These are phyloP conservation scores for Achroia grisella DNA, from an alignment of 1,140 invertebrate genomes.

Conservation along the genomic window DNA sequence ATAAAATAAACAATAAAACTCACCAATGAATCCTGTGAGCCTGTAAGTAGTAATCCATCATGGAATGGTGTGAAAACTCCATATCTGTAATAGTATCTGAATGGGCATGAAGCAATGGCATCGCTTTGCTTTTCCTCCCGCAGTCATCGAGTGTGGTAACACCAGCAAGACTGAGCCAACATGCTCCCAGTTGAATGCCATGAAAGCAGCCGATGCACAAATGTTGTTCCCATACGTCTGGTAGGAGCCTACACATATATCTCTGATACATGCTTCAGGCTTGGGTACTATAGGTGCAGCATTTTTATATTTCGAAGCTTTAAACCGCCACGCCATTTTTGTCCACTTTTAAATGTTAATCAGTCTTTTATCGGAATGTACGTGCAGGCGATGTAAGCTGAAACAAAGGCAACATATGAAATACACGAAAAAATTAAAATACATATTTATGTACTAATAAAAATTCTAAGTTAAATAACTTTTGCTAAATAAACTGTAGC, in stretches of 20 bases:
- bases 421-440: no score
- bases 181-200: conserved; percentile 95
- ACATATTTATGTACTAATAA: no score
- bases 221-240: conserved; percentile 96
- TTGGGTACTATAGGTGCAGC: conserved; percentile 94
- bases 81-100: conserved; percentile 95
- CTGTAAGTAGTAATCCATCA: conserved; percentile 91
- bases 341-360: conserved; percentile 52
- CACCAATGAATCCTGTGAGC: conserved; percentile 92
- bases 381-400: conserved; percentile 18
- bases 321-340: conserved; percentile 94
- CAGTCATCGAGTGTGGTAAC: conserved; percentile 88
- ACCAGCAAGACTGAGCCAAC: conserved; percentile 89
- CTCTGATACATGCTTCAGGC: conserved; percentile 91
- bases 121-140: conserved; percentile 88
- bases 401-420: conserved; percentile 7
- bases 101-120: conserved; percentile 88
- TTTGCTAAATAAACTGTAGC: no score
- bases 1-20: conserved; percentile 25
- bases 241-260: conserved; percentile 91
- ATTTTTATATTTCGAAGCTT: conserved; percentile 98
- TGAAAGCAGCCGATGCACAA: conserved; percentile 91
- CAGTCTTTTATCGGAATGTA: conserved; percentile 68
- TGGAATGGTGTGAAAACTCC: conserved; percentile 96
- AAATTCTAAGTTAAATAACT: no score